These are phyloP conservation scores for Myocastor coypus DNA, from an alignment of 2,113 vertebrate species.

Conservation along the genomic window DNA sequence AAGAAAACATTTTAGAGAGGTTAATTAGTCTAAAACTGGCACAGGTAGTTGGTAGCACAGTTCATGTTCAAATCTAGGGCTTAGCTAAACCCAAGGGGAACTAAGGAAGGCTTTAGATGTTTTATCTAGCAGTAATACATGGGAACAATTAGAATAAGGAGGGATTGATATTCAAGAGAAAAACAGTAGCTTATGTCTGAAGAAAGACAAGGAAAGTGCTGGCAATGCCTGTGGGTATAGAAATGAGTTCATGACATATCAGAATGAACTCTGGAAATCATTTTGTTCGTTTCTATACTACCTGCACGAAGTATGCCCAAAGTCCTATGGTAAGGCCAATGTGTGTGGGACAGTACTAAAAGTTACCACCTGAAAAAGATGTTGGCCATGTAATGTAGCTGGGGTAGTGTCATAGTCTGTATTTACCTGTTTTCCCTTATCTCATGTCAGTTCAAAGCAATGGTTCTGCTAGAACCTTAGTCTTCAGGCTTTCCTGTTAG, in stretches of 20 bases:
- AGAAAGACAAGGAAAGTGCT: neutral
- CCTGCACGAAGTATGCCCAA: neutral
- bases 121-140: neutral
- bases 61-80: neutral
- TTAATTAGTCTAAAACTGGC: neutral
- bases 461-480: neutral
- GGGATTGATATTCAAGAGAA: neutral
- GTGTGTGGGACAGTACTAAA: neutral
- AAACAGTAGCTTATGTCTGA: neutral
- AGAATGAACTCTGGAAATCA: neutral
- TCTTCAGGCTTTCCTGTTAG: neutral
- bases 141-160: neutral
- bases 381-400: neutral
- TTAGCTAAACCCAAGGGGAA: neutral
- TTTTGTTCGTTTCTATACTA: neutral
- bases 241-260: neutral
- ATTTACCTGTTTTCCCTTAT: neutral
- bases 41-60: neutral
- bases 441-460: neutral
- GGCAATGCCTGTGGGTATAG: neutral
- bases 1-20: slow-evolving; percentile 32
- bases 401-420: neutral
- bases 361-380: neutral
- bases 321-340: neutral
- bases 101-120: neutral